Evolutionary conservation across 2,797 vertebrate species (phyloP), one percentile per base, ranked within the genome.

Genomic region (Dipus sagitta): DNA sequence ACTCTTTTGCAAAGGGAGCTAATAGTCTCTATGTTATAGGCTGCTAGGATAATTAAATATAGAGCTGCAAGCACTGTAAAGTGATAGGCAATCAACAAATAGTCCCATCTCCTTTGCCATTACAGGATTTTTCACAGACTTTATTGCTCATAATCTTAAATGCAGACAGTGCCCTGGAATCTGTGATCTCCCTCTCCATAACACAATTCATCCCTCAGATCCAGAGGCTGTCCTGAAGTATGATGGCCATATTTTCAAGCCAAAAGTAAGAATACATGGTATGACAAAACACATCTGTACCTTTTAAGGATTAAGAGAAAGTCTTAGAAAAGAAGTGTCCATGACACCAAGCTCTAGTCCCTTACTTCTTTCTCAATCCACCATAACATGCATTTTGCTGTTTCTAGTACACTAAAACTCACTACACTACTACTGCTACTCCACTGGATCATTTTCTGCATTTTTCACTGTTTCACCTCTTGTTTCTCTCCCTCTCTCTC

Each of bases 141-240:
- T 80, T 23, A 78, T 64, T 83, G 47, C 38, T 93, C 88, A 52
- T 8, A 75, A 75, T 86, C 38, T 86, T 81, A 83, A 88, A 64
- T 60, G 84, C 21, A 92, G 86, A 93, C 21, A 93, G 21, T 20
- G 82, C 1, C 34, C 30, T 68, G 65, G 32, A 92, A 88, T 72
- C 38, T 60, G 32, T 67, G 1, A 34, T 52, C 23, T 80, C 34
- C 26, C 32, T 77, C 11, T 79, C 42, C 42, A 32, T 72, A 93
- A 91, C 77, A 90, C 75, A 90, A 38, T 70, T 88, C 85, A 62
- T 84, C 92, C 42, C 88, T 67, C 77, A 70, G 64, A 70, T 32
- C 90, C 88, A 28, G 6, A 75, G 26, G 60, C 52, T 83, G 58
- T 32, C 24, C 47, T 75, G 79, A 94, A 93, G 9, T 65, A 67